Evolutionary conservation across 2,797 vertebrate species (phyloP).

Genomic region (Cygnus olor): DNA sequence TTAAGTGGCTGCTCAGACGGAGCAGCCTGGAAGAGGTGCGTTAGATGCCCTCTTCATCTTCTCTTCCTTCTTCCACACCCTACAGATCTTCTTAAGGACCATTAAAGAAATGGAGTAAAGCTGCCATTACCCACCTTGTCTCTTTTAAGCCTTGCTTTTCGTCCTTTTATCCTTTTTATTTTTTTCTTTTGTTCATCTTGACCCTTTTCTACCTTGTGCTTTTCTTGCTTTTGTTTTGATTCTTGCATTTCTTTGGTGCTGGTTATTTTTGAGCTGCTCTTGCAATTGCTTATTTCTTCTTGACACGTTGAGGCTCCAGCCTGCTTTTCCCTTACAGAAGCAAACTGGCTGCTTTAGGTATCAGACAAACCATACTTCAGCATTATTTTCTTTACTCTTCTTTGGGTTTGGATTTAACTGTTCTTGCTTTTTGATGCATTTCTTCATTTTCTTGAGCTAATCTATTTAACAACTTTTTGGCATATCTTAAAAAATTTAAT

Average conservation of each 20-base stretch:
- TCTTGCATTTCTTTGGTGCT: constrained; percentile 64
- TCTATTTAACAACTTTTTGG: constrained; percentile 74
- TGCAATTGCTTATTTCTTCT: constrained; percentile 67
- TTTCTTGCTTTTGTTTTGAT: constrained; percentile 75
- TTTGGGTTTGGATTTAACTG: constrained; percentile 56
- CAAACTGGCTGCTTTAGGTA: constrained; percentile 59
- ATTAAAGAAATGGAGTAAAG: not conserved
- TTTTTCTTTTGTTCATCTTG: constrained; percentile 58
- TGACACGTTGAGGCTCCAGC: constrained; percentile 46
- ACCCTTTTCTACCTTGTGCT: constrained; percentile 60
- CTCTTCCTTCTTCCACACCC: not conserved
- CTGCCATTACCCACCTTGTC: constrained; percentile 51
- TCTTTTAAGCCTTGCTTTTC: constrained; percentile 68
- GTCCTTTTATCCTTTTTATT: constrained; percentile 40
- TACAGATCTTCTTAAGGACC: not conserved
- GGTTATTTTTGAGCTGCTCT: constrained; percentile 63
- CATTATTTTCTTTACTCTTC: constrained; percentile 58
- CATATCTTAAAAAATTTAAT: constrained; percentile 59
- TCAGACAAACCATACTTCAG: constrained; percentile 24
- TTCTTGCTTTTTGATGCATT: constrained; percentile 67
- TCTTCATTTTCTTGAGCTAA: constrained; percentile 73
- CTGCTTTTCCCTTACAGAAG: constrained; percentile 49
- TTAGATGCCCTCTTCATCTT: not conserved
- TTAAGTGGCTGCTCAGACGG: not conserved
- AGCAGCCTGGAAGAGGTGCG: not conserved